phyloP scores from a whole-genome alignment of 1,140 invertebrate species.

The Tribolium madens region DNA sequence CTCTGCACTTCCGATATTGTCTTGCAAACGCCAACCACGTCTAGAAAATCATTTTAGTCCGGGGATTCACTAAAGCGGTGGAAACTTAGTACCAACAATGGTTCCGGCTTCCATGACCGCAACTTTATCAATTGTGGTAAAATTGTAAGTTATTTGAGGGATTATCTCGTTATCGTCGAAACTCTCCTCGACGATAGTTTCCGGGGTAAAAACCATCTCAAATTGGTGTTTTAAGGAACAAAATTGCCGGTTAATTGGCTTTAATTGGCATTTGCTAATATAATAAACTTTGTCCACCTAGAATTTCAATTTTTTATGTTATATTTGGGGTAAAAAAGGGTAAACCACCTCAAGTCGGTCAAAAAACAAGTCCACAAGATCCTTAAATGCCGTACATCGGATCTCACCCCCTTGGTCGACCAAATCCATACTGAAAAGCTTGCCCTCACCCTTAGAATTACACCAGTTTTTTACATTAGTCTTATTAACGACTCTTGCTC shows the following conservation, averaged over 20 bases:
- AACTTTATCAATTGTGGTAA: conserved; percentile 82
- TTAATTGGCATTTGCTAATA: conserved; percentile 84
- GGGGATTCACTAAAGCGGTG: neutral
- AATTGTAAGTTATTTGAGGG: conserved; percentile 87
- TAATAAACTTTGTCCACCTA: conserved; percentile 89
- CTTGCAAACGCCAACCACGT: conserved; percentile 93
- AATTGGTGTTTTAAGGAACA: conserved; percentile 91
- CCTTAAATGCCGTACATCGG: conserved; percentile 91
- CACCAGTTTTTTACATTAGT: conserved; percentile 86
- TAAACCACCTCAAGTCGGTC: conserved; percentile 85
- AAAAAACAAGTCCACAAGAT: conserved; percentile 90
- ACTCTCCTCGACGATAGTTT: conserved; percentile 82
- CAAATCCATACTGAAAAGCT: conserved; percentile 93
- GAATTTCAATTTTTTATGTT: conserved; percentile 57
- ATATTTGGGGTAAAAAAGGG: neutral
- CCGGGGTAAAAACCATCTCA: conserved; percentile 90
- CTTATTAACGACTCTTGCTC: conserved; percentile 90
- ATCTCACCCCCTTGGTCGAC: conserved; percentile 96
- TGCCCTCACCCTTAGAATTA: conserved; percentile 93
- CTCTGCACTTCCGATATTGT: conserved; percentile 77
- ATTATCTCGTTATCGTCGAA: conserved; percentile 75
- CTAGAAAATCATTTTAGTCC: conserved; percentile 67
- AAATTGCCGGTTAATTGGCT: conserved; percentile 94
- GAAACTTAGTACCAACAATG: conserved; percentile 77
- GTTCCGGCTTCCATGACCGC: conserved; percentile 75